phyloP scores from a whole-genome alignment of 2,113 vertebrate genomes.

The Mormoops blainvillei region DNA sequence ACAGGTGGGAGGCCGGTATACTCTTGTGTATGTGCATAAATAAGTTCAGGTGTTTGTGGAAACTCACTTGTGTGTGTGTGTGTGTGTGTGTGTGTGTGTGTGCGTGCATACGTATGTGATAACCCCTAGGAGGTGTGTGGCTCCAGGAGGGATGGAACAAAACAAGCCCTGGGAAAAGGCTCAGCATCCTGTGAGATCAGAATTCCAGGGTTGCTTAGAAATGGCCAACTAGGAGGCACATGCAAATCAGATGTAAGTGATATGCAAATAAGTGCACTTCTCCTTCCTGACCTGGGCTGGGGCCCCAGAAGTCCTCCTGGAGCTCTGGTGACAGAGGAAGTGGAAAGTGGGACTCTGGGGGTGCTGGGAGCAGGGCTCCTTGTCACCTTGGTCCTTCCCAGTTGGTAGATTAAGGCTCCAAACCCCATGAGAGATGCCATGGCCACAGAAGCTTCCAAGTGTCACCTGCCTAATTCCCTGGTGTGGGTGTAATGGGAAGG shows the following conservation, averaged over 20 bases:
- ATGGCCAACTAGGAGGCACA: background rate
- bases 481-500: background rate
- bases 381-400: background rate
- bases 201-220: slow-evolving; percentile 33
- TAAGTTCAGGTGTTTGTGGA: background rate
- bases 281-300: background rate
- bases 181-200: background rate
- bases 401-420: background rate
- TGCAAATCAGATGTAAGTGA: slow-evolving; percentile 38
- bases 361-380: background rate
- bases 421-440: background rate
- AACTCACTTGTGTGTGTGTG: fast-evolving
- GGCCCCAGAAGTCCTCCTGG: background rate
- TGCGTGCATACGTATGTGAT: background rate
- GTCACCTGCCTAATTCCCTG: background rate
- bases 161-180: background rate
- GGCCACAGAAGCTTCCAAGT: background rate
- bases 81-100: background rate
- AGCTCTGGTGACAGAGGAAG: background rate
- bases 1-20: background rate
- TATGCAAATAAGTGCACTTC: slow-evolving; percentile 30
- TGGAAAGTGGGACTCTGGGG: background rate
- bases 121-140: background rate
- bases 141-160: background rate
- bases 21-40: too few species aligned